Evolutionary conservation across 2,888 invertebrate genomes (phyloP).

Genomic region (Venustoraphidia nigricollis): DNA sequence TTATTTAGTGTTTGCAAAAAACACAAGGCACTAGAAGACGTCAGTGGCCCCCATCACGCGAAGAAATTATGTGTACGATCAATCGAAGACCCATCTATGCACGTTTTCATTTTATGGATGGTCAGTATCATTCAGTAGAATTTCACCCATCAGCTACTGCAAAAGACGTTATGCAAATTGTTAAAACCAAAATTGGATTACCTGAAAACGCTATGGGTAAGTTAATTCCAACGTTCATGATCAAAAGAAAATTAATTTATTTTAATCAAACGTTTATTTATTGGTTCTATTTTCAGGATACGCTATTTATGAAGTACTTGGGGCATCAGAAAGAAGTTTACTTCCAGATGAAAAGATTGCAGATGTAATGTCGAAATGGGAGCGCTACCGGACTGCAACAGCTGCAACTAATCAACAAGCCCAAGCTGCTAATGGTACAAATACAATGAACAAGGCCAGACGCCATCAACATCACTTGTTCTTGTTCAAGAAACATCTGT

Average conservation of each 20-base stretch:
- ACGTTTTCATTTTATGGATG: constrained; percentile 83
- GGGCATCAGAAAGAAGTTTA: constrained; percentile 72
- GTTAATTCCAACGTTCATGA: constrained; percentile 8
- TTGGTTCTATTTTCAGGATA: constrained; percentile 43
- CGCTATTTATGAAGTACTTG: constrained; percentile 83
- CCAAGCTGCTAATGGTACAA: constrained; percentile 26
- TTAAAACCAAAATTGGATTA: constrained; percentile 80
- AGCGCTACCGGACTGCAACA: constrained; percentile 63
- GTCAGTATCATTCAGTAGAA: constrained; percentile 87
- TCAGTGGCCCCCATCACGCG: constrained; percentile 80
- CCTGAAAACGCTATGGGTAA: constrained; percentile 55
- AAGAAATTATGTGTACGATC: constrained; percentile 85
- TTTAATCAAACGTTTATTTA: neutral
- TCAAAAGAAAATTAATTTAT: neutral
- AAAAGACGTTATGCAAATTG: constrained; percentile 72
- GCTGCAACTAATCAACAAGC: constrained; percentile 28
- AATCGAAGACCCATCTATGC: constrained; percentile 83
- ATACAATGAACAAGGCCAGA: constrained; percentile 35
- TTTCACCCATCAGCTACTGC: constrained; percentile 90
- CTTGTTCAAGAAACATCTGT: constrained; percentile 69
- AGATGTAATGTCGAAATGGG: constrained; percentile 93
- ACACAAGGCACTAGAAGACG: constrained; percentile 63
- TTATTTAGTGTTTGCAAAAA: constrained; percentile 45
- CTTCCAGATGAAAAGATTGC: constrained; percentile 77
- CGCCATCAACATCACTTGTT: constrained; percentile 47